Evolutionary conservation across 1,140 invertebrate species (phyloP).

Genomic region (Schlechtendalia chinensis): DNA sequence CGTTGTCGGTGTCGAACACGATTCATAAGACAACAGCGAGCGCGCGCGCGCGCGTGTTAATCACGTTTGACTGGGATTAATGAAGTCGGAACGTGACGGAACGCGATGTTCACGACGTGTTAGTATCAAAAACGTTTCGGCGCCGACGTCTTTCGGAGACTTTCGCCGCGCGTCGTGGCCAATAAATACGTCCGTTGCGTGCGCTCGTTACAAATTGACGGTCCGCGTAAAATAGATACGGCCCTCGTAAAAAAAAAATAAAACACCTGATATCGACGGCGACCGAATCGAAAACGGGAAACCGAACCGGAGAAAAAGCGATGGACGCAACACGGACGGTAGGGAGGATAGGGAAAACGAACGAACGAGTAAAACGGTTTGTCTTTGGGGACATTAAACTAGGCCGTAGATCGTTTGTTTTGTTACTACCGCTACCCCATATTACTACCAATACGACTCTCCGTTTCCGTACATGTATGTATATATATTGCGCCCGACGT

Average conservation of each 20-base stretch:
- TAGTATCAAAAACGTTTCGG: too few relatives aligned
- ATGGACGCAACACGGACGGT: constrained; percentile 17
- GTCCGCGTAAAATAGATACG: constrained; percentile 16
- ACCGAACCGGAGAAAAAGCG: constrained; percentile 27
- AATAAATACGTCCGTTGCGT: background rate
- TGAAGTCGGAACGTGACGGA: background rate
- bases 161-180: too few relatives aligned
- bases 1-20: constrained; percentile 13
- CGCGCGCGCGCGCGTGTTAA: background rate
- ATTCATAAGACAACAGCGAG: constrained; percentile 20
- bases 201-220: background rate
- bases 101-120: background rate
- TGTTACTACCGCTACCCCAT: background rate
- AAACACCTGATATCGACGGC: constrained; percentile 40
- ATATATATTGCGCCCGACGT: constrained; percentile 6
- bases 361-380: constrained; percentile 40
- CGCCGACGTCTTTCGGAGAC: too few relatives aligned
- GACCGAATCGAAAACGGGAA: constrained; percentile 41
- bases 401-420: constrained; percentile 48
- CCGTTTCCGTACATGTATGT: too few relatives aligned
- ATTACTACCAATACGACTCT: too few relatives aligned
- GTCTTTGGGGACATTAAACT: constrained; percentile 47
- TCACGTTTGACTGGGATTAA: constrained; percentile 30
- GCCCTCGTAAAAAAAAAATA: constrained; percentile 32
- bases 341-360: background rate